These are phyloP conservation scores for Exocentrus adspersus DNA, from an alignment of 2,888 invertebrate species.

Conservation along the genomic window DNA sequence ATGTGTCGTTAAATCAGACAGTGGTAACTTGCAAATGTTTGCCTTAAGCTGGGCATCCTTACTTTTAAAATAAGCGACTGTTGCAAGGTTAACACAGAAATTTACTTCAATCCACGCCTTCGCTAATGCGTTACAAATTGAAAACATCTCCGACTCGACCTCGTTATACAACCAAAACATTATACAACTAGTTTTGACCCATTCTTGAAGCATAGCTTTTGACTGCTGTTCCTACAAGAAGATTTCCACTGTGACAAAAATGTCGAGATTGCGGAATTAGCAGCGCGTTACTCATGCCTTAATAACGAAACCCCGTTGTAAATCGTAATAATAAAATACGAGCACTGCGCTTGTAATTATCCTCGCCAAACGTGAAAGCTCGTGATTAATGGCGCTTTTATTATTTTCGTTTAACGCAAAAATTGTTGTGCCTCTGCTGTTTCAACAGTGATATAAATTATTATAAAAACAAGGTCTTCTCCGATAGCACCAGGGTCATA, in stretches of 20 bases:
- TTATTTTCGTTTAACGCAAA: background rate
- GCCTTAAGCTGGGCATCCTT: too few species aligned
- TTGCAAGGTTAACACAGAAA: background rate
- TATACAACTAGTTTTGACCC: too few species aligned
- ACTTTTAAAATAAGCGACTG: too few species aligned
- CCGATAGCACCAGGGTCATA: constrained; percentile 29
- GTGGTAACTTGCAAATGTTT: too few species aligned
- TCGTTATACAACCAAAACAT: too few species aligned
- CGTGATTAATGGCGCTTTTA: background rate
- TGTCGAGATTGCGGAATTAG: background rate
- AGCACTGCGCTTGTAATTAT: background rate
- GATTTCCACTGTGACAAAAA: background rate
- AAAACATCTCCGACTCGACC: too few species aligned
- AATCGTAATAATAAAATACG: constrained; percentile 1
- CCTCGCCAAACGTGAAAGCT: background rate
- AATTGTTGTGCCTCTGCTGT: background rate
- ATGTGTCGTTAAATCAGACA: too few species aligned
- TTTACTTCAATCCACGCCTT: background rate
- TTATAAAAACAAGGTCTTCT: background rate
- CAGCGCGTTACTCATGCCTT: background rate
- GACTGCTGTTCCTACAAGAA: too few species aligned
- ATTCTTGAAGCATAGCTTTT: too few species aligned
- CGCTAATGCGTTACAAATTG: background rate
- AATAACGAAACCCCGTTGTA: background rate
- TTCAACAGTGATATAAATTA: background rate